phyloP scores from a whole-genome alignment of 2,888 invertebrate species.

The Idaea biselata region DNA sequence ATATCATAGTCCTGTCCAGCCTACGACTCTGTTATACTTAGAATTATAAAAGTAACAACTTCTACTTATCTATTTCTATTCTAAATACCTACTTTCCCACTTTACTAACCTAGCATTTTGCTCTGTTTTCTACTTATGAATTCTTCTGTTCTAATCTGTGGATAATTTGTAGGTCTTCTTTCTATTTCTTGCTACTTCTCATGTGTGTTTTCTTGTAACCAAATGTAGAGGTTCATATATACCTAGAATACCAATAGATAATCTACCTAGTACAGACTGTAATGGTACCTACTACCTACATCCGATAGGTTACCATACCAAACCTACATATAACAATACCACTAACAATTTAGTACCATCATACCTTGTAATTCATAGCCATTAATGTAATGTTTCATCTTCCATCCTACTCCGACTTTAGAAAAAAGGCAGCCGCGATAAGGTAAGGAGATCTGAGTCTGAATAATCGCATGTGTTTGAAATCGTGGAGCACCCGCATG shows the following conservation, averaged over 20 bases:
- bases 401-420: slow-evolving; percentile 81
- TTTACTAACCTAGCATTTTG: background rate
- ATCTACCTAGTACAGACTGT: background rate
- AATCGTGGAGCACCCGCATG: slow-evolving; percentile 72
- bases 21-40: no score
- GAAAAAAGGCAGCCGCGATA: slow-evolving; percentile 94
- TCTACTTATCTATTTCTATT: background rate
- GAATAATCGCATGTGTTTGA: slow-evolving; percentile 62
- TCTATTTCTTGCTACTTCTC: background rate
- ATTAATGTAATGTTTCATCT: slow-evolving; percentile 80
- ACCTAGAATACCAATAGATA: background rate
- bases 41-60: background rate
- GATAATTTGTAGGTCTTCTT: background rate
- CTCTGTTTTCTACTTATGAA: background rate
- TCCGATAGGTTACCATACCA: background rate
- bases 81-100: background rate
- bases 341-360: background rate
- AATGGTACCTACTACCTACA: background rate
- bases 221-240: background rate
- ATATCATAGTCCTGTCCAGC: no score
- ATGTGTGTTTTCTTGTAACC: background rate
- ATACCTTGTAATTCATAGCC: slow-evolving; percentile 52
- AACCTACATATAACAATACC: background rate
- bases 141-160: background rate
- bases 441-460: slow-evolving; percentile 83